Evolutionary conservation across 2,113 vertebrate genomes (phyloP).

Genomic region (Cyanistes caeruleus): DNA sequence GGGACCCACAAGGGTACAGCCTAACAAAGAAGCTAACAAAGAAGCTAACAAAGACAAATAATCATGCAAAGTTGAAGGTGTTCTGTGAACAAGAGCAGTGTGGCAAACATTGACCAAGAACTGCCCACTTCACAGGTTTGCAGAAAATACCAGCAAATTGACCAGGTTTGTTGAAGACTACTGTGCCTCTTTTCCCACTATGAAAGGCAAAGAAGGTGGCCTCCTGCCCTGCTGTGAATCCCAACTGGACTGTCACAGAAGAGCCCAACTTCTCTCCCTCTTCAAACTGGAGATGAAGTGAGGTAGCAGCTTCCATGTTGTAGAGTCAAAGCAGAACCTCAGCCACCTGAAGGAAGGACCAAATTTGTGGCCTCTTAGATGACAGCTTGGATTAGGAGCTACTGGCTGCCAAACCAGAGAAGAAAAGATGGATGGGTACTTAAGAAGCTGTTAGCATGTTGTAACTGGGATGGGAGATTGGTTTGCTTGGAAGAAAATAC

Average conservation of each 20-base stretch:
- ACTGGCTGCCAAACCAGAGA: not conserved
- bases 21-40: not conserved
- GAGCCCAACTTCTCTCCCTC: not conserved
- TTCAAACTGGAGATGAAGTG: not conserved
- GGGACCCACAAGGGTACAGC: not conserved
- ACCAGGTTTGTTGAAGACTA: not conserved
- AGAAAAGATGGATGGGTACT: not conserved
- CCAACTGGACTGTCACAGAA: rapidly evolving
- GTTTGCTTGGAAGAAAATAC: not conserved
- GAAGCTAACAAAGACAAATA: not conserved
- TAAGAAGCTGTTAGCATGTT: not conserved
- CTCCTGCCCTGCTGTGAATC: not conserved
- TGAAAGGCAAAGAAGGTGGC: not conserved
- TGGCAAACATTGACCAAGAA: not conserved
- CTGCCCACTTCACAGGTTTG: not conserved
- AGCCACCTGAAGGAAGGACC: not conserved
- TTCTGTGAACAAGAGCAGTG: not conserved
- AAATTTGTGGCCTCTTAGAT: not conserved
- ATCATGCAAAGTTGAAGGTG: not conserved
- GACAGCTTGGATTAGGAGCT: not conserved
- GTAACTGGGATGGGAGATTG: not conserved
- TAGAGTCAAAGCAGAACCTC: not conserved
- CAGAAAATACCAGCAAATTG: not conserved
- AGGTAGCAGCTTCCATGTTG: not conserved
- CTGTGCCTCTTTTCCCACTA: not conserved